A percentile compares a stretch with the other conserved stretches of the same genome.
Evolutionary conservation across 1,140 invertebrate genomes (phyloP).

Genomic region (Magallana ariakensis): DNA sequence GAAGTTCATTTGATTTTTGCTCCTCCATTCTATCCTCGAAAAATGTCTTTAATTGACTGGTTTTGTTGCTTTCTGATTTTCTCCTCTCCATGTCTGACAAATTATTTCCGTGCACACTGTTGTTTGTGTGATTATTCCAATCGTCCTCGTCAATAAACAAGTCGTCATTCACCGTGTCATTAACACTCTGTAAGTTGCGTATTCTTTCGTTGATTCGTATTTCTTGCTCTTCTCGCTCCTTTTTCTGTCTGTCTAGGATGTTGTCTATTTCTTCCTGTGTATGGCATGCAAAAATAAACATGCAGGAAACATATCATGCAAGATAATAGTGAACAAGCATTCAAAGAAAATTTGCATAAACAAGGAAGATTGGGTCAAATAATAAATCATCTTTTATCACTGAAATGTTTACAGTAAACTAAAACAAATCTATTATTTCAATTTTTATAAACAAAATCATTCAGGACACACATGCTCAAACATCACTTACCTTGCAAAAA

Average conservation of each 20-base stretch:
- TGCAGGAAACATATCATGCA: slow-evolving; percentile 35
- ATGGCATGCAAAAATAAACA: slow-evolving; percentile 48
- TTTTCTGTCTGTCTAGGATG: slow-evolving; percentile 14
- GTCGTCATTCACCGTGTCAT: slow-evolving; percentile 42
- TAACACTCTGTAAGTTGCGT: slow-evolving; percentile 41
- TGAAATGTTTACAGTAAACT: too few relatives aligned
- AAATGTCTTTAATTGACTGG: slow-evolving; percentile 54
- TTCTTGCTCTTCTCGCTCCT: slow-evolving; percentile 43
- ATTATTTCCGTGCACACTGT: neutral
- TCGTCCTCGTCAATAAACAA: slow-evolving; percentile 39
- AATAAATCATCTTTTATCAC: neutral
- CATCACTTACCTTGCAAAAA: slow-evolving; percentile 25
- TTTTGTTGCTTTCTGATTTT: slow-evolving; percentile 47
- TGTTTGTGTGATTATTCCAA: neutral
- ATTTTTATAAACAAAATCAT: neutral
- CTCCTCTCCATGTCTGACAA: neutral
- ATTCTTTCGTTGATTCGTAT: slow-evolving; percentile 45
- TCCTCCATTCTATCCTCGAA: slow-evolving; percentile 50
- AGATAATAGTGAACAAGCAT: neutral
- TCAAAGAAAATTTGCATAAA: neutral
- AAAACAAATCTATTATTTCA: too few relatives aligned
- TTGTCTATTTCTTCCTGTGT: slow-evolving; percentile 24
- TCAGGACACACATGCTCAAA: slow-evolving; percentile 12
- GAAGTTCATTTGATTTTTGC: slow-evolving; percentile 36
- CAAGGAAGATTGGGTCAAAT: neutral